Percentiles rank a stretch among this genome's conserved stretches.
phyloP scores from a whole-genome alignment of 2,113 vertebrate genomes.

The Arenaria interpres region DNA sequence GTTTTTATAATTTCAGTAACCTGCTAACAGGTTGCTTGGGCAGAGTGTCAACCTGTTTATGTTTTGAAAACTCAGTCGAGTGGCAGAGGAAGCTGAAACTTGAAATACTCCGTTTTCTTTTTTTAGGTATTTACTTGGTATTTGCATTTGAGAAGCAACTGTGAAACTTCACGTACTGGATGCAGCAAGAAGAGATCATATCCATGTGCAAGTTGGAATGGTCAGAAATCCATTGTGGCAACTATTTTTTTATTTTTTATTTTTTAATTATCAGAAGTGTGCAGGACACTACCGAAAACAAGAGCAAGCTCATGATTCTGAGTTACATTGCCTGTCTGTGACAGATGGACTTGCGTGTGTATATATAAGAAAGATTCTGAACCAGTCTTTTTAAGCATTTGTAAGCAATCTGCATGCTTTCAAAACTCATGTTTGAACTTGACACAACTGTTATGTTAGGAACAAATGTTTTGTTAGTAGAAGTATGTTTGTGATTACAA shows the following conservation, averaged over 20 bases:
- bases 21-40: neutral
- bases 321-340: slow-evolving; percentile 75
- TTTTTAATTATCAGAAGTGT: slow-evolving; percentile 63
- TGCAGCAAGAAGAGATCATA: slow-evolving; percentile 23
- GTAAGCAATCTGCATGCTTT: slow-evolving; percentile 49
- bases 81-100: neutral
- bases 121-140: slow-evolving; percentile 93
- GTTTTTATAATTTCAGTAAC: neutral
- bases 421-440: slow-evolving; percentile 27
- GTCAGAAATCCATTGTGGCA: slow-evolving; percentile 59
- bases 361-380: slow-evolving; percentile 62
- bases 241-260: slow-evolving; percentile 71
- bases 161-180: slow-evolving; percentile 1
- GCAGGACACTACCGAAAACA: slow-evolving; percentile 64
- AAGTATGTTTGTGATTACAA: neutral
- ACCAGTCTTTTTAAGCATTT: slow-evolving; percentile 72
- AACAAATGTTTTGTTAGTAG: neutral
- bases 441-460: slow-evolving; percentile 1
- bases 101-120: neutral
- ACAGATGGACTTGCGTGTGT: slow-evolving; percentile 69
- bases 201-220: slow-evolving; percentile 19
- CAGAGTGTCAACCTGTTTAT: neutral
- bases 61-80: neutral
- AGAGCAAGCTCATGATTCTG: slow-evolving; percentile 56
- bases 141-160: slow-evolving; percentile 92